Base-by-base conservation (phyloP, 2,113 vertebrate species). In the Gallinago media region DNA sequence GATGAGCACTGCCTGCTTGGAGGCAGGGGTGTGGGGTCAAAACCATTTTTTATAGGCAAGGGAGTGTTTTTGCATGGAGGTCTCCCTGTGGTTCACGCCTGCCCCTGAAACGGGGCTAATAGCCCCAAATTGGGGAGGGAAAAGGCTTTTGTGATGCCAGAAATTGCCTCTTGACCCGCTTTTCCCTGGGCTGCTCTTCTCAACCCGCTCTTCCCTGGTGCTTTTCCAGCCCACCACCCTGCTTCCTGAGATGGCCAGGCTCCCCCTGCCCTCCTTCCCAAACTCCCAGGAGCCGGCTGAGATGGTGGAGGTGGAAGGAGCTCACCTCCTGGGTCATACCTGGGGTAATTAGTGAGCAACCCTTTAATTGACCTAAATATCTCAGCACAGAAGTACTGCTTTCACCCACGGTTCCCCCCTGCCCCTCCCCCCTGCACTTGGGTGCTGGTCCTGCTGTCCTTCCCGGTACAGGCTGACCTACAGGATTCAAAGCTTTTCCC, bases 401-500 rank as follows among this genome's bases (percentile, higher is more conserved):
- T 87, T 46, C 93, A 62, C 47, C 85, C 56, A 9, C 52, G 27
- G 68, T 73, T n/a, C 54, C 29, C 54, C 54, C 32, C n/a, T 5
- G 38, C 38, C 14, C n/a, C 50, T 25, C 44, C 34, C 31, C 36
- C 46, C 9, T 3, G 2, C 12, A 2, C 31, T 56, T 71, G 61
- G 84, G 84, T 55, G 12, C 86, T 5, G 31, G 86, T 94, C 94
- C 90, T 40, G 0, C 52, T 74, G 73, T 80, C 73, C 72, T 96
- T n/a, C 68, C 54, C 2, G 27, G 95, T 91, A 91, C 87, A 42
- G 58, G 54, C 86, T 96, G 94, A 96, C 95, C 89, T 94, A 52
- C 47, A n/a, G 68, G 46, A 90, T 88, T 92, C 85, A 91, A 74
- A 92, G 93, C 96, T 95, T 96, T 97, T 97, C 96, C 97, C 96